Evolutionary conservation across 1,140 invertebrate genomes (phyloP), one percentile per base, ranked within the genome.

Genomic region (Pararge aegeria): DNA sequence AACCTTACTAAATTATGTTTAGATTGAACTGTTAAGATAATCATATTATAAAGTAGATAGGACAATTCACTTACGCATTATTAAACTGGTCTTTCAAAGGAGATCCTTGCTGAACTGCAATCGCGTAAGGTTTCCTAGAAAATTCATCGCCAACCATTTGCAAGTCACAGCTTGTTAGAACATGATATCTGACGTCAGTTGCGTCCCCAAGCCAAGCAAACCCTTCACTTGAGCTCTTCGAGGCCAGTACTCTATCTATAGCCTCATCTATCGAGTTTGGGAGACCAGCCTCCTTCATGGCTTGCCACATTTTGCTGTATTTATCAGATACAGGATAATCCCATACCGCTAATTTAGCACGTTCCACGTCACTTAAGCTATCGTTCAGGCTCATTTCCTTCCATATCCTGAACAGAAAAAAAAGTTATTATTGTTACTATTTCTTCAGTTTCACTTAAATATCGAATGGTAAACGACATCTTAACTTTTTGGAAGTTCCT

Each of bases 291-390:
- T 98, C 97, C 73, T 96, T 94, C 97, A 99, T 99, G 0, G 97
- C 96, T 80, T 98, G 95, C 95, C 97, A 98, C 94, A 99, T 98
- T 86, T 99, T 99, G 0, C 97, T 99, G 84, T 98, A 99, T 74
- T 98, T 99, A 83, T 99, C 98, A 70, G 96, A 98, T 0, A 99
- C 97, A 0, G 98, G 98, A 87, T 99, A 99, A 83, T 99, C 98
- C 98, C 98, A 99, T 0, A 99, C 98, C 0, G 98, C 98, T 10
- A 99, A 82, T 83, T 98, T 97, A 0, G 97, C 96, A 48, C 97
- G 90, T 78, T 99, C 97, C 0, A 97, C 92, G 34, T 97, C 95
- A 9, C 93, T 94, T 13, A 99, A 83, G 55, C 95, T 97, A 81
- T 99, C 98, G 73, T 99, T 98, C 7, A 99, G 88, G 27, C 97